A percentile compares a stretch with the other conserved stretches of the same genome.
Conservation (phyloP, 2,888 invertebrate genomes). For the Acrobasis consociella region DNA sequence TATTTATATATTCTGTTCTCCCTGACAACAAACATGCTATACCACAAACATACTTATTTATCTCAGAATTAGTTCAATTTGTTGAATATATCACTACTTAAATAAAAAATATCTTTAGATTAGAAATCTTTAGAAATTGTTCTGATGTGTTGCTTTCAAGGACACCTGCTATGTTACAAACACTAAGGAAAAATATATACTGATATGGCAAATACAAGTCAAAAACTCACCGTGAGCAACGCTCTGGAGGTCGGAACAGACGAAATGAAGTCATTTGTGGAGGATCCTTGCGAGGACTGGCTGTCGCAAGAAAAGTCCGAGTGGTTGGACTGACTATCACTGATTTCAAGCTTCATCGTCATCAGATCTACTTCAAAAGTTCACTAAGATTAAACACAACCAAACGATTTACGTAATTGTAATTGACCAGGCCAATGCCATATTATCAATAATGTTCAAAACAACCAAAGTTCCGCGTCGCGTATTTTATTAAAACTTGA, state of each 20-base stretch:
- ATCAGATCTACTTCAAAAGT: slow-evolving; percentile 53
- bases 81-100: too few species aligned
- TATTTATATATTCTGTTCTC: background rate
- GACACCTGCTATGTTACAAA: background rate
- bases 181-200: background rate
- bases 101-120: too few species aligned
- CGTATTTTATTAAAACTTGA: slow-evolving; percentile 43
- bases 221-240: slow-evolving; percentile 65
- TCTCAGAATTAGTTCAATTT: background rate
- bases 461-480: slow-evolving; percentile 47
- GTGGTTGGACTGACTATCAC: slow-evolving; percentile 84
- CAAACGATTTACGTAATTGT: slow-evolving; percentile 55
- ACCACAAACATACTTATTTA: background rate
- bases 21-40: background rate
- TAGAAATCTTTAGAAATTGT: background rate
- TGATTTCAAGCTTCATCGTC: slow-evolving; percentile 84
- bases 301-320: slow-evolving; percentile 84
- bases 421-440: slow-evolving; percentile 39
- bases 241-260: slow-evolving; percentile 64
- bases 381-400: slow-evolving; percentile 25
- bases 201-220: background rate
- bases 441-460: slow-evolving; percentile 41
- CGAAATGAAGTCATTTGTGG: slow-evolving; percentile 73
- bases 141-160: background rate
- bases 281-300: slow-evolving; percentile 82